These are phyloP conservation scores for Gymnocephalus cernua DNA, from an alignment of 2,113 vertebrate species.

Conservation along the genomic window DNA sequence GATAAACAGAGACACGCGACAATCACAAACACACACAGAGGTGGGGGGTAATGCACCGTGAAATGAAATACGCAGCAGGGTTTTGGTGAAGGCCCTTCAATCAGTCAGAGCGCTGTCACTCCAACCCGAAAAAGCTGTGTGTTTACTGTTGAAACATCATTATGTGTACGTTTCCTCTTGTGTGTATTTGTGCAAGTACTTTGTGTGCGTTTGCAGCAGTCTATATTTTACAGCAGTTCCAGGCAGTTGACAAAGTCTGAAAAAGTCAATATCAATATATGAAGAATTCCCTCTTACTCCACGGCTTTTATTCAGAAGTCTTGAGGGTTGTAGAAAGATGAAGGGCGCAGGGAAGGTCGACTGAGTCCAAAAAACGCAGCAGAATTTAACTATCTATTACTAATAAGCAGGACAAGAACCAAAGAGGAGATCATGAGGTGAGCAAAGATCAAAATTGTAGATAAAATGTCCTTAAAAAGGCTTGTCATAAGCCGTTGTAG, in stretches of 20 bases:
- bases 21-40: background rate
- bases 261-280: constrained; percentile 14
- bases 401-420: background rate
- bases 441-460: no score
- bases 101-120: constrained; percentile 37
- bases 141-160: background rate
- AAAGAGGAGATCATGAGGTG: background rate
- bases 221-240: background rate
- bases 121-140: background rate
- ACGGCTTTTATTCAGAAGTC: background rate
- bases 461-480: background rate
- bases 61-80: constrained; percentile 55
- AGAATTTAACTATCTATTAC: background rate
- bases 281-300: background rate
- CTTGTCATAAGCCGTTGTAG: background rate
- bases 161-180: background rate
- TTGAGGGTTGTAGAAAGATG: background rate
- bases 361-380: background rate
- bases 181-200: background rate
- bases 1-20: constrained; percentile 2
- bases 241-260: background rate
- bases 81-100: constrained; percentile 22
- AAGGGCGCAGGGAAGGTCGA: background rate
- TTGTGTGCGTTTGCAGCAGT: background rate
- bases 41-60: constrained; percentile 46